A percentile compares a stretch with the other conserved stretches of the same genome.
phyloP scores from a whole-genome alignment of 2,888 invertebrate genomes.

The Elmis aenea region DNA sequence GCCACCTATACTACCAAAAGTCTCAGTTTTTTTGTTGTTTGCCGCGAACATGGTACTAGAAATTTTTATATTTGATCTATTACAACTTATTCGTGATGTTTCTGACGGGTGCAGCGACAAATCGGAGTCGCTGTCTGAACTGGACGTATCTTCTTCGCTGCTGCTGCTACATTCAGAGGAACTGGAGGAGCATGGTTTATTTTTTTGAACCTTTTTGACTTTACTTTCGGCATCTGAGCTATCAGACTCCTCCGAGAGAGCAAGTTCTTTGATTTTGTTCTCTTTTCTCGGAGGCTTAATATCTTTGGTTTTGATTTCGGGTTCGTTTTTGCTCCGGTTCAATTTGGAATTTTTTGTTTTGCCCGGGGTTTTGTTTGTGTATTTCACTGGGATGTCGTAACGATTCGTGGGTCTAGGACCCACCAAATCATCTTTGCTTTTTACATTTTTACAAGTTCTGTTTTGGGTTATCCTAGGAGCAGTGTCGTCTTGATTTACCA shows the following conservation, averaged over 20 bases:
- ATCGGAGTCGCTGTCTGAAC: conserved; percentile 30
- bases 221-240: conserved; percentile 12
- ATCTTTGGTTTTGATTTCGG: conserved; percentile 7
- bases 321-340: too few relatives aligned
- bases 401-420: conserved; percentile 2
- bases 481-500: conserved; percentile 5
- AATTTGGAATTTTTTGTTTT: conserved; percentile 4
- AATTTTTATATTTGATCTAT: conserved; percentile 9
- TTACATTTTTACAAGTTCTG: conserved; percentile 15
- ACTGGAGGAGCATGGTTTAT: conserved; percentile 3
- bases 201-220: conserved; percentile 3
- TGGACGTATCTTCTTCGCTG: conserved; percentile 31
- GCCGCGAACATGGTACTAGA: conserved; percentile 23
- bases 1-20: conserved; percentile 43
- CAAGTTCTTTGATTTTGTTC: conserved; percentile 3
- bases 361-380: background rate
- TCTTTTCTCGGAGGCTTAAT: background rate
- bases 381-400: too few relatives aligned
- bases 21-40: conserved; percentile 29
- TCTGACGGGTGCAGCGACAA: conserved; percentile 35
- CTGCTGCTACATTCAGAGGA: conserved; percentile 12
- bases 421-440: conserved; percentile 11
- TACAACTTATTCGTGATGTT: conserved; percentile 21
- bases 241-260: conserved; percentile 18
- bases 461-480: conserved; percentile 14